Evolutionary conservation across 2,113 vertebrate genomes (phyloP).

Genomic region (Albula glossodonta): DNA sequence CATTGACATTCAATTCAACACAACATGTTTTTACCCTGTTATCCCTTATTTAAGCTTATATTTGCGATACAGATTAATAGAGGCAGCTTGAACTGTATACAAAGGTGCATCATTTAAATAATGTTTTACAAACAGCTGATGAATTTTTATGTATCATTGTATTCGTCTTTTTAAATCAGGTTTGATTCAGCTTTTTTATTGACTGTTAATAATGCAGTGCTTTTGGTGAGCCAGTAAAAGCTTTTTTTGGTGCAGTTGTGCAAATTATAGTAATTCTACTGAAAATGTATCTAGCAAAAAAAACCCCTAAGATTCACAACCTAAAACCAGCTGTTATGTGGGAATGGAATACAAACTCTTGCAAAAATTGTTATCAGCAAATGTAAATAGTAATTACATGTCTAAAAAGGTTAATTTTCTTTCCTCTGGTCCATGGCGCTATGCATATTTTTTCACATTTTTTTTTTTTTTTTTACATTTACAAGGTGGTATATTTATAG

Average conservation of each 20-base stretch:
- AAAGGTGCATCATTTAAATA: slow-evolving; percentile 1
- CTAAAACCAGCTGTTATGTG: slow-evolving; percentile 36
- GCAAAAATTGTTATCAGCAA: background rate
- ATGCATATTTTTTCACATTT: slow-evolving; percentile 31
- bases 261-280: background rate
- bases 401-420: slow-evolving; percentile 15
- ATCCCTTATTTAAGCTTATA: background rate
- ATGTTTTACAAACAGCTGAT: background rate
- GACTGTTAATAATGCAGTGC: background rate
- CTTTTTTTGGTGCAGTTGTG: slow-evolving; percentile 4
- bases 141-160: background rate
- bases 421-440: slow-evolving; percentile 12
- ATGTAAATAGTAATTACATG: slow-evolving; percentile 31
- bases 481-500: slow-evolving; percentile 34
- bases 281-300: background rate
- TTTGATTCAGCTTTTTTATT: slow-evolving; percentile 3
- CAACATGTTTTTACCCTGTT: background rate
- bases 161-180: background rate
- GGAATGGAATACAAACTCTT: slow-evolving; percentile 44
- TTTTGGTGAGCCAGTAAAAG: background rate
- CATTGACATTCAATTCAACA: background rate
- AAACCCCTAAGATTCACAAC: slow-evolving; percentile 8
- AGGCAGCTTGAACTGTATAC: slow-evolving; percentile 9
- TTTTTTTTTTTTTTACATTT: slow-evolving; percentile 32
- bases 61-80: slow-evolving; percentile 1